Conservation (phyloP, 2,113 vertebrate genomes). For the Phylloscopus whistleri region DNA sequence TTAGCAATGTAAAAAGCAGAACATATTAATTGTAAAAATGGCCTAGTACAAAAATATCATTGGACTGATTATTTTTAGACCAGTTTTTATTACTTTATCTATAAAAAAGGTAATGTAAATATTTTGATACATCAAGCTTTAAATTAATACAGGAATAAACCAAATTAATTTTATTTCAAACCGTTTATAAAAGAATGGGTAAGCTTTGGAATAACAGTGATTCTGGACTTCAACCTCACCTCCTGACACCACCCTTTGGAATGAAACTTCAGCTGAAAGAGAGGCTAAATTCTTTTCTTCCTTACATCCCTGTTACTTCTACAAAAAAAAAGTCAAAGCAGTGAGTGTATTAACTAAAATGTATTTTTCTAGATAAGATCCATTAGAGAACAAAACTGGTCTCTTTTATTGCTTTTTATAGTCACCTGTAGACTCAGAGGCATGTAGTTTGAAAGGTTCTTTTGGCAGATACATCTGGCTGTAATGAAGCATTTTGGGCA, state of each 20-base stretch:
- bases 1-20: background rate
- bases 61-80: background rate
- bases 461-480: background rate
- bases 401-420: background rate
- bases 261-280: background rate
- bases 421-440: background rate
- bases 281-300: background rate
- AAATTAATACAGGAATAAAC: background rate
- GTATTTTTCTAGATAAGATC: background rate
- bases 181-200: background rate
- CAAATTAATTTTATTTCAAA: background rate
- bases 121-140: background rate
- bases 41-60: background rate
- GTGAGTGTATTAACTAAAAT: background rate
- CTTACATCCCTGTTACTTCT: background rate
- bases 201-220: background rate
- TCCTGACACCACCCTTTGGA: background rate
- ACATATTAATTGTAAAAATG: background rate
- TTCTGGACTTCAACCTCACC: background rate
- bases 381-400: background rate
- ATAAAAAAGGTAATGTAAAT: conserved; percentile 20
- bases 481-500: background rate
- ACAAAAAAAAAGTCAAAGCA: background rate
- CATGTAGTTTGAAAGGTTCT: fast-evolving
- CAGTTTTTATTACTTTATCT: background rate